Percentiles rank a stretch among this genome's conserved stretches.
These are phyloP conservation scores for Lithobates sylvaticus DNA, from an alignment of 2,797 vertebrate species.

Conservation along the genomic window DNA sequence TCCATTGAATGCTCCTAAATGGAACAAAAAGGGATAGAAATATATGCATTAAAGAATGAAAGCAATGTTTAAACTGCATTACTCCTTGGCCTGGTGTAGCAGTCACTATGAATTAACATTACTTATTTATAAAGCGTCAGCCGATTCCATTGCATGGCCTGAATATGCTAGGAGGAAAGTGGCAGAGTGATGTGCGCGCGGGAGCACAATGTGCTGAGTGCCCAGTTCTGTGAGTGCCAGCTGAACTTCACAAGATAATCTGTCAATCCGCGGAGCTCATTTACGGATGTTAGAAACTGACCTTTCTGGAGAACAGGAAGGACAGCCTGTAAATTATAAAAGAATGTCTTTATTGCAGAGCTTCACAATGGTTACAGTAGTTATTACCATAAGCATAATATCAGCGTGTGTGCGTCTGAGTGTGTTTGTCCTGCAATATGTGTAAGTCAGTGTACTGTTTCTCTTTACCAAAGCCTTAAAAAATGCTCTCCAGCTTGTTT, in stretches of 20 bases:
- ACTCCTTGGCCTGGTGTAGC: not conserved
- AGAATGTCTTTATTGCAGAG: not conserved
- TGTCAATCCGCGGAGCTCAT: not conserved
- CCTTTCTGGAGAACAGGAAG: not conserved
- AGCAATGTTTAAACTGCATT: slow-evolving; percentile 1
- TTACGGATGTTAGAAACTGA: not conserved
- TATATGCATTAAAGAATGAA: slow-evolving; percentile 17
- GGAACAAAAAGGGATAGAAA: not conserved
- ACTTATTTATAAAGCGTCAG: slow-evolving; percentile 25
- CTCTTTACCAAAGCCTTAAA: no score
- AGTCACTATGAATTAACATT: slow-evolving; percentile 11
- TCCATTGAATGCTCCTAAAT: slow-evolving; percentile 18
- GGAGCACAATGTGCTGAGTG: slow-evolving; percentile 22
- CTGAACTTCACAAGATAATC: not conserved
- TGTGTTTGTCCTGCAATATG: no score
- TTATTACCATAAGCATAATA: no score
- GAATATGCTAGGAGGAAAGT: not conserved
- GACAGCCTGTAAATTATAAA: not conserved
- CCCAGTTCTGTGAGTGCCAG: not conserved
- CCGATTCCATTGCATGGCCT: not conserved
- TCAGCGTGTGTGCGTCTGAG: no score
- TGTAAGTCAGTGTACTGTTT: no score
- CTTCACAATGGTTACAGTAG: not conserved
- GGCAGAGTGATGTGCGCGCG: not conserved
- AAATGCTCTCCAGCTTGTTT: no score